These are phyloP conservation scores for Meghimatium bilineatum DNA, from an alignment of 2,888 invertebrate genomes.

Conservation along the genomic window DNA sequence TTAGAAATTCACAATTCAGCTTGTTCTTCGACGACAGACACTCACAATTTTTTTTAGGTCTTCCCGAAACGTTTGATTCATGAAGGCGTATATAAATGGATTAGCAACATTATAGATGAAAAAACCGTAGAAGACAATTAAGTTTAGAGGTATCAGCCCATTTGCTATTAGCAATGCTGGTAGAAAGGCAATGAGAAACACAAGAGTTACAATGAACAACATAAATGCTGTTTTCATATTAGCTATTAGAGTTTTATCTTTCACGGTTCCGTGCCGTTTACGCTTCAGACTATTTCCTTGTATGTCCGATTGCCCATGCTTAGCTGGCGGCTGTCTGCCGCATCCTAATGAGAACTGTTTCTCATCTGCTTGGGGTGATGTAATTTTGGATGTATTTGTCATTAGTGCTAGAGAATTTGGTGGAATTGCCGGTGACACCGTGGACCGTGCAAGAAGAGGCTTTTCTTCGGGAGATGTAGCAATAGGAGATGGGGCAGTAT, in stretches of 20 bases:
- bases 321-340: neutral
- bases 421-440: neutral
- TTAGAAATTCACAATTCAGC: neutral
- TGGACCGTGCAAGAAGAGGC: conserved; percentile 10
- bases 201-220: conserved; percentile 76
- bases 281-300: conserved; percentile 33
- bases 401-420: conserved; percentile 30
- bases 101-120: conserved; percentile 74
- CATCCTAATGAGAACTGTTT: neutral
- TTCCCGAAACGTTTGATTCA: conserved; percentile 66
- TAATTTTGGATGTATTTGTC: neutral
- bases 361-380: neutral
- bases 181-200: conserved; percentile 75
- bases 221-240: conserved; percentile 76
- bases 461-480: conserved; percentile 16
- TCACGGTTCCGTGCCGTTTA: conserved; percentile 51
- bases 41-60: conserved; percentile 58
- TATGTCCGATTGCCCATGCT: neutral
- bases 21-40: conserved; percentile 1
- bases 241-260: conserved; percentile 62
- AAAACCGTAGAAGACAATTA: conserved; percentile 74
- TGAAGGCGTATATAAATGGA: conserved; percentile 52
- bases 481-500: neutral
- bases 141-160: conserved; percentile 63
- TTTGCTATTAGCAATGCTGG: conserved; percentile 76